A percentile compares a stretch with the other conserved stretches of the same genome.
Conservation (phyloP, 2,888 invertebrate genomes). For the Lasioglossum vierecki region DNA sequence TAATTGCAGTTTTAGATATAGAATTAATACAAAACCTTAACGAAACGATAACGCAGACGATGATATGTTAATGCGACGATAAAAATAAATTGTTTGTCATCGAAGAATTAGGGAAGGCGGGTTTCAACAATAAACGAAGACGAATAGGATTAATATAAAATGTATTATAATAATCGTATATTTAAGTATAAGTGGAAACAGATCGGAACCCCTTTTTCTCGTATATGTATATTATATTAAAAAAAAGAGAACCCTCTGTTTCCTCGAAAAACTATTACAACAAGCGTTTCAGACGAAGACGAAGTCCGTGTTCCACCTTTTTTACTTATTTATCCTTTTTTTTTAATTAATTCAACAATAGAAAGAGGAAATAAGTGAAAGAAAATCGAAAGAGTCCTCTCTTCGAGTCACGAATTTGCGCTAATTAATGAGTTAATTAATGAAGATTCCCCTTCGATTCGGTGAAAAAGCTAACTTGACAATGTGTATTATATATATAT, state of each 20-base stretch:
- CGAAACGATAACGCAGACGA: constrained; percentile 21
- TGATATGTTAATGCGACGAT: neutral
- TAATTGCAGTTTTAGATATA: constrained; percentile 12
- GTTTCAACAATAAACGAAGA: constrained; percentile 54
- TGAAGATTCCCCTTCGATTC: constrained; percentile 63
- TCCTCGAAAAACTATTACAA: constrained; percentile 54
- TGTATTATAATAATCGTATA: constrained; percentile 82
- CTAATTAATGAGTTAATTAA: constrained; percentile 53
- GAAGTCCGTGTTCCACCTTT: constrained; percentile 41
- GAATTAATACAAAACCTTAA: constrained; percentile 36
- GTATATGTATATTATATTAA: constrained; percentile 56
- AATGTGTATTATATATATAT: constrained; percentile 67
- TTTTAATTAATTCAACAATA: constrained; percentile 40
- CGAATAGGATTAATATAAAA: constrained; percentile 82
- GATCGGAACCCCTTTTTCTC: constrained; percentile 66
- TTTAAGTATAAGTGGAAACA: constrained; percentile 77
- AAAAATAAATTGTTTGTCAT: constrained; percentile 9
- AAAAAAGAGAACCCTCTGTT: constrained; percentile 60
- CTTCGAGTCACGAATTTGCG: constrained; percentile 44
- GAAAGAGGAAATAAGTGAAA: constrained; percentile 28
- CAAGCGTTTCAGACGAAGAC: constrained; percentile 60
- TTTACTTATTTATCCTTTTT: constrained; percentile 9
- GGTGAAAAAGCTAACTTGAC: constrained; percentile 82
- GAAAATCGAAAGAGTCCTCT: constrained; percentile 30
- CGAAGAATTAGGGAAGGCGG: constrained; percentile 41